phyloP scores from a whole-genome alignment of 2,113 vertebrate genomes.

The Corythaeola cristata region DNA sequence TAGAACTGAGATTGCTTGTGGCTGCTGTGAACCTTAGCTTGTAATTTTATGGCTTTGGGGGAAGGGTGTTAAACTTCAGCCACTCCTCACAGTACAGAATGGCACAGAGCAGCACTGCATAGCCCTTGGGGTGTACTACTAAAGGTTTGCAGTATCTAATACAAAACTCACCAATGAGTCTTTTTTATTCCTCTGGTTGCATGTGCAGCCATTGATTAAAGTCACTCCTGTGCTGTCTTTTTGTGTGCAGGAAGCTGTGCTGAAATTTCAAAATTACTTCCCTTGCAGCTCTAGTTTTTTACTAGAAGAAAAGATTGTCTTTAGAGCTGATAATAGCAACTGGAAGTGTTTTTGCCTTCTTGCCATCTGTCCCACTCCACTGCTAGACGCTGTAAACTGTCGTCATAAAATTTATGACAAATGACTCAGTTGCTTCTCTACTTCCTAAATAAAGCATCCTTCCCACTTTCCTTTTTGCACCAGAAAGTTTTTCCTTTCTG shows the following conservation, averaged over 20 bases:
- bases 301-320: background rate
- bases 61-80: background rate
- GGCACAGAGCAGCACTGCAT: background rate
- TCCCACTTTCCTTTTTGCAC: background rate
- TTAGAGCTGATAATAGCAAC: background rate
- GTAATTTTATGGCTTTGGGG: background rate
- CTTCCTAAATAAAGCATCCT: background rate
- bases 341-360: background rate
- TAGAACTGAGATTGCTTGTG: background rate
- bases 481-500: background rate
- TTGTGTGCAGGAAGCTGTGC: background rate
- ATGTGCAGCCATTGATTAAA: background rate
- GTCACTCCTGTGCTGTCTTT: background rate
- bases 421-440: background rate
- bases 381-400: background rate
- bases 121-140: background rate
- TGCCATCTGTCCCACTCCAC: background rate
- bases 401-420: background rate
- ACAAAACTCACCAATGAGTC: background rate
- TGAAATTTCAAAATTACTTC: background rate
- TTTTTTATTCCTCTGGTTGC: background rate
- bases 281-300: background rate
- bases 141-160: background rate
- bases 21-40: background rate
- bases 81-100: background rate